phyloP scores from a whole-genome alignment of 2,797 vertebrate species.

The Notamacropus eugenii region DNA sequence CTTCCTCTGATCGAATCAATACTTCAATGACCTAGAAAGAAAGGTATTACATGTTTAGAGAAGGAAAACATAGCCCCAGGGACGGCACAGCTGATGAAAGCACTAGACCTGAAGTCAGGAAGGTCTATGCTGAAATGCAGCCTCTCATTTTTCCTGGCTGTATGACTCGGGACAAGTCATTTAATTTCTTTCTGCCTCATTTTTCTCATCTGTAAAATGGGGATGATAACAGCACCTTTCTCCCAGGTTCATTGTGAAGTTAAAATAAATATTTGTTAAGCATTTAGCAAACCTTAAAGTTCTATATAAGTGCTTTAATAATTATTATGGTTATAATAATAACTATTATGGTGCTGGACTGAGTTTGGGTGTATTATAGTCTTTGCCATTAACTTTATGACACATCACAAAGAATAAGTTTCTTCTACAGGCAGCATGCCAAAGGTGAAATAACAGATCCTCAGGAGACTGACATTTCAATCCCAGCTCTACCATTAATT shows the following conservation, averaged over 20 bases:
- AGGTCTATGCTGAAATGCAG: not conserved
- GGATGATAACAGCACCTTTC: not conserved
- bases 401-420: not conserved
- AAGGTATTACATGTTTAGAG: constrained; percentile 37
- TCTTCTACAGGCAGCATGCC: not conserved
- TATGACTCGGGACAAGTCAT: not conserved
- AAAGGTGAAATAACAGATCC: not conserved
- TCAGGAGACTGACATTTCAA: not conserved
- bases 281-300: not conserved
- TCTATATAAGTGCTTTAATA: not conserved
- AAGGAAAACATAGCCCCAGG: constrained; percentile 37
- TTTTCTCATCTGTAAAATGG: not conserved
- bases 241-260: not conserved
- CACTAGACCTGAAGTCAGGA: not conserved
- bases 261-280: not conserved
- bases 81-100: not conserved
- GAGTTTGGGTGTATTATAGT: not conserved
- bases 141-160: constrained; percentile 11
- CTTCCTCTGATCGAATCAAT: constrained; percentile 96
- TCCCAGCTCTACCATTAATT: not conserved
- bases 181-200: not conserved
- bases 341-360: not conserved
- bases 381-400: not conserved
- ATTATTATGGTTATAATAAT: no score
- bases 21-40: constrained; percentile 94